Evolutionary conservation across 2,113 vertebrate species (phyloP), one percentile per base, ranked within the genome.

Genomic region (Varanus komodoensis): DNA sequence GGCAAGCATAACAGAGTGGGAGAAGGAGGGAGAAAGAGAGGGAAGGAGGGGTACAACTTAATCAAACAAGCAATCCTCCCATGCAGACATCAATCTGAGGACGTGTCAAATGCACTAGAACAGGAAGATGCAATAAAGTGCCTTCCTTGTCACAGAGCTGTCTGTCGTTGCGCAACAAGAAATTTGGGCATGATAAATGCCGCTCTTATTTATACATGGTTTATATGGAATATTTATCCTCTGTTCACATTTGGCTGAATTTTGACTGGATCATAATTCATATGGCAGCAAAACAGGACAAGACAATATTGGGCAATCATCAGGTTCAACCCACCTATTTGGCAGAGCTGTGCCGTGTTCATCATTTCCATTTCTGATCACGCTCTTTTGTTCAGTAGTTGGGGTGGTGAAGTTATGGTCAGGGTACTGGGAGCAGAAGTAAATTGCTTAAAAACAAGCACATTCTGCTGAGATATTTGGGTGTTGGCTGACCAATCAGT

Each of bases 121-220:
- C 38, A 82, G 17, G 84, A 93, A 77, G 86, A n/a, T 79, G 68
- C 14, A 79, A 84, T 84, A 92, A 73, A 93, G 85, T 89, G 50
- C 6, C 11, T 92, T 80, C 88, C 23, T 89, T 90, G 61, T 88
- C 84, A 84, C 57, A 61, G 83, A 67, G 84, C 71, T 86, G 73
- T 71, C 91, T 79, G 25, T 91, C 67, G 44, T 38, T 48, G 87
- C 69, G 32, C 27, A 89, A 94, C 44, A 93, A 94, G 50, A 83
- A 82, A 86, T 89, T 86, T 87, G 81, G n/a, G 88, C 79, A 57
- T 86, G 61, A 91, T 27, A 85, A 92, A 89, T 86, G 87, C 61
- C 87, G 73, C 88, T 81, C 12, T 83, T 21, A 0, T 48, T 83
- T 90, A 57, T 27, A 75, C 75, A 67, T 44, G 34, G 9, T 7